Conservation (phyloP, 2,888 invertebrate genomes). For the Sarcophaga carnaria region DNA sequence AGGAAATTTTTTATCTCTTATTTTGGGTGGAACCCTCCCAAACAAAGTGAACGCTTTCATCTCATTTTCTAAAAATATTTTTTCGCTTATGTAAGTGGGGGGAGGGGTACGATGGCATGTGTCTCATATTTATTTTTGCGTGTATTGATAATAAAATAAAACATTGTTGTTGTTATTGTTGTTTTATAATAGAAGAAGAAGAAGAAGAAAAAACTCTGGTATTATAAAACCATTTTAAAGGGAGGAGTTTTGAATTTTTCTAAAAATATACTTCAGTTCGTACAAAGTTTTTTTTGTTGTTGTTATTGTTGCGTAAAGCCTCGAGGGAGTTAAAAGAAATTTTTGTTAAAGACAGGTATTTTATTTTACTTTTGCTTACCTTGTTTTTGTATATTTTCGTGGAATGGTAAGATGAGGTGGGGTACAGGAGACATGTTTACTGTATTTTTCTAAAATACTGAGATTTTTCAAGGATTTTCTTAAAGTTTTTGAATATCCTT, state of each 20-base stretch:
- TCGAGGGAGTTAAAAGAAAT: slow-evolving; percentile 2
- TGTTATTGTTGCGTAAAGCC: not conserved
- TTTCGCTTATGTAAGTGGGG: no score
- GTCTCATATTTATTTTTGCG: not conserved
- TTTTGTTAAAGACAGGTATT: slow-evolving; percentile 27
- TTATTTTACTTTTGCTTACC: not conserved
- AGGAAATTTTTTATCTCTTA: not conserved
- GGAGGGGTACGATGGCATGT: no score
- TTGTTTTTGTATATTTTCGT: not conserved
- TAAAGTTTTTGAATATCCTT: slow-evolving; percentile 6
- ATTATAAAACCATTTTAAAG: slow-evolving; percentile 51
- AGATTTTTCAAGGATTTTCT: slow-evolving; percentile 10
- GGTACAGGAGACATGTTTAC: not conserved
- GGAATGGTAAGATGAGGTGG: not conserved
- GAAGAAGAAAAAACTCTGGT: not conserved
- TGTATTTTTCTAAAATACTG: not conserved
- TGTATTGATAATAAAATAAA: slow-evolving; percentile 26
- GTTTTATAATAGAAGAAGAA: not conserved
- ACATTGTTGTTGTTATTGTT: not conserved
- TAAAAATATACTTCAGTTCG: not conserved
- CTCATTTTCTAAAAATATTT: no score
- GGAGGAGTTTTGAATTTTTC: not conserved
- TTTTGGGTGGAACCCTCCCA: no score
- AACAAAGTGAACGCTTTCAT: no score
- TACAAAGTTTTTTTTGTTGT: not conserved